Percentiles rank a stretch among this genome's conserved stretches.
Conservation (phyloP, 2,888 invertebrate species). For the Drosophila cracens region DNA sequence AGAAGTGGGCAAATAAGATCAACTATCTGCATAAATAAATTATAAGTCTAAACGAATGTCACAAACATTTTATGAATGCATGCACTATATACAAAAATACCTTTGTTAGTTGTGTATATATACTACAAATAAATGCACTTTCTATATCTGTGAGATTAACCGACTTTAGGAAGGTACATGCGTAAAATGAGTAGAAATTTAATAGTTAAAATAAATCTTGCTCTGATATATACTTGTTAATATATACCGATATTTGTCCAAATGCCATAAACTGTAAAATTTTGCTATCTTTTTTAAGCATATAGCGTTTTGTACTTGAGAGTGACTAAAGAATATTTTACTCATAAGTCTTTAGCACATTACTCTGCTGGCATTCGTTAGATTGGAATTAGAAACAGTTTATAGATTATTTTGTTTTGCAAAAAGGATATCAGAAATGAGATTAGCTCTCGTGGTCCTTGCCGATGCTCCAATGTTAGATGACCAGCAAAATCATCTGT, state of each 20-base stretch:
- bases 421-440: slow-evolving; percentile 93
- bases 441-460: slow-evolving; percentile 95
- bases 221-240: neutral
- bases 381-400: neutral
- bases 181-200: neutral
- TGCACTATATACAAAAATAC: neutral
- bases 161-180: neutral
- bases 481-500: slow-evolving; percentile 99
- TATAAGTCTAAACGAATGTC: slow-evolving; percentile 10
- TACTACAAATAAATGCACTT: neutral
- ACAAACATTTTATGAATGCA: slow-evolving; percentile 6
- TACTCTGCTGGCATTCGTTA: neutral
- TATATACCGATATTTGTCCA: neutral
- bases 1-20: neutral
- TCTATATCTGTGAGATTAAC: neutral
- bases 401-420: slow-evolving; percentile 15
- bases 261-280: neutral
- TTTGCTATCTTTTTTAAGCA: neutral
- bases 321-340: neutral
- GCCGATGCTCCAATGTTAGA: slow-evolving; percentile 96
- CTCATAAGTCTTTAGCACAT: neutral
- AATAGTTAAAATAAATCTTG: neutral
- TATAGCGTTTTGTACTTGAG: neutral
- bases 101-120: neutral
- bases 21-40: slow-evolving; percentile 4